Evolutionary conservation across 2,888 invertebrate genomes (phyloP), one percentile per base, ranked within the genome.

Genomic region (Imbricaverruca yamaguchii): DNA sequence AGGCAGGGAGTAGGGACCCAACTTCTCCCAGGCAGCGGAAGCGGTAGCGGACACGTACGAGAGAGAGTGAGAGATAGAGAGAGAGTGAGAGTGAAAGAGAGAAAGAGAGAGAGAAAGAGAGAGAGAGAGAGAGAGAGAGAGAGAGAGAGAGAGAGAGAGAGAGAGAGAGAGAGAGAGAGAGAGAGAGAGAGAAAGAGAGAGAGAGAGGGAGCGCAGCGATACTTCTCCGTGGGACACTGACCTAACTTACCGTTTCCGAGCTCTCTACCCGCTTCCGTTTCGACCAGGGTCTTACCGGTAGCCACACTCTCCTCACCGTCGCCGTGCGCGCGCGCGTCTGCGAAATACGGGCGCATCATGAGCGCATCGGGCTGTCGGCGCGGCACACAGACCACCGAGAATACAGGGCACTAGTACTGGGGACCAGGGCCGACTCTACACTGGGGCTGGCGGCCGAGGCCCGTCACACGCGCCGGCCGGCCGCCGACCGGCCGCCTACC

Each of bases 271-370:
- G 74, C 53, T 21, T 12, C 74, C 53, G 53, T 55, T 21, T 74
- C 74, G 53, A 74, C 74, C 74, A 74, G 53, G 74, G 74, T 74
- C 74, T 74, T 74, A 80, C 83, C 82, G 25, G 84, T 82, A 81
- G 83, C 83, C 67, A 80, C 74, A 55, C 74, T 83, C 69, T 83
- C 82, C 82, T 83, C 82, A 56, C 82, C 82, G 74, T 81, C 82
- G 55, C 81, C 78, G 81, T 83, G 83, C 80, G 80, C 83, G 80
- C 83, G 81, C 63, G 82, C 81, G 21, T 80, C 81, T 77, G 82
- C 74, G 77, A 79, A 82, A 74, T 81, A 82, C 79, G 81, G 82
- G 56, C 82, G 80, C 82, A 81, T 83, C 21, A 81, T 82, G 65
- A 82, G 82, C 83, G 83, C 80, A 59, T 18, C 69, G 61, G 57